These are phyloP conservation scores for Zaprionus lachaisei DNA, from an alignment of 1,140 invertebrate genomes.

Conservation along the genomic window DNA sequence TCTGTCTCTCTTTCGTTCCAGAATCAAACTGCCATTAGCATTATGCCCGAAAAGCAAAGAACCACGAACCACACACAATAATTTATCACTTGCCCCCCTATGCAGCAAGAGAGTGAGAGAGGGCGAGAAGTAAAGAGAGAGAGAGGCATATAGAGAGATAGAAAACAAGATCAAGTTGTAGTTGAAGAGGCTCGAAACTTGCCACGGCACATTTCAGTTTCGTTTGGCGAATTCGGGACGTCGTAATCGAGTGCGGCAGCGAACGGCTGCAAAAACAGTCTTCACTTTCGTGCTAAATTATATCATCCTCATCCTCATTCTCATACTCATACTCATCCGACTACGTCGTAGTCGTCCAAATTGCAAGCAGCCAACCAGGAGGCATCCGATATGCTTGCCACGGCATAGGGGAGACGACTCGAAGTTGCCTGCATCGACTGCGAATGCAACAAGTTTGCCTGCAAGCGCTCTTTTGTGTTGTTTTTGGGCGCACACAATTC, in stretches of 20 bases:
- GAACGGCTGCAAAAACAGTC: slow-evolving; percentile 68
- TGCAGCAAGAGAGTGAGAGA: neutral
- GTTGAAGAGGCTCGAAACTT: slow-evolving; percentile 30
- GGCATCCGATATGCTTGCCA: slow-evolving; percentile 42
- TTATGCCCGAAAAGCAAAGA: slow-evolving; percentile 50
- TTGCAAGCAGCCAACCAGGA: slow-evolving; percentile 44
- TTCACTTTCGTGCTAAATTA: slow-evolving; percentile 81
- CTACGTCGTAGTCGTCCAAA: slow-evolving; percentile 53
- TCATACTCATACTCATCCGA: neutral
- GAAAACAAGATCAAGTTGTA: neutral
- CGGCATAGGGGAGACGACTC: slow-evolving; percentile 48
- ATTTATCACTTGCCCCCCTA: slow-evolving; percentile 61
- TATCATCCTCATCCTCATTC: slow-evolving; percentile 60
- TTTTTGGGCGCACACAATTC: slow-evolving; percentile 58
- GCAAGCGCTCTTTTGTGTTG: slow-evolving; percentile 36
- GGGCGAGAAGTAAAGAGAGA: neutral
- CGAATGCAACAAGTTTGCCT: slow-evolving; percentile 72
- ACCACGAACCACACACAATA: slow-evolving; percentile 44
- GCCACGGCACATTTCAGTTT: slow-evolving; percentile 64
- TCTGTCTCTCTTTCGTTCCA: neutral
- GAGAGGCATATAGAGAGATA: neutral
- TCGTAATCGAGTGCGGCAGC: slow-evolving; percentile 22
- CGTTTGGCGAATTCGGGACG: slow-evolving; percentile 65
- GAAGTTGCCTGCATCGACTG: slow-evolving; percentile 37
- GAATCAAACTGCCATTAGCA: slow-evolving; percentile 57